Evolutionary conservation across 2,888 invertebrate species (phyloP).

Genomic region (Lysandra bellargus): DNA sequence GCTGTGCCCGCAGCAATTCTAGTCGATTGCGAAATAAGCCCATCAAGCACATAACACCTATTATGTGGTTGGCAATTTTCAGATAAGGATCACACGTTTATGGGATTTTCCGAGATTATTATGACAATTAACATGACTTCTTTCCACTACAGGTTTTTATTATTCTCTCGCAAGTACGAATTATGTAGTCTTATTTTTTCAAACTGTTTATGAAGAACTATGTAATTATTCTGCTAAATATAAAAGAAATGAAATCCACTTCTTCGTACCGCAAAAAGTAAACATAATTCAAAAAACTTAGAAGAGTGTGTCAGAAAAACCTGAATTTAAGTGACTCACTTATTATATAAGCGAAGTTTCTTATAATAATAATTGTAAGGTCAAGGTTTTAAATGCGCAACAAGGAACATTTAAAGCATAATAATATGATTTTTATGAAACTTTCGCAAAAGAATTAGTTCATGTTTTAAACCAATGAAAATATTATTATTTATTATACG

Average conservation of each 20-base stretch:
- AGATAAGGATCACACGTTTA: background rate
- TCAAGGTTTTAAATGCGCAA: slow-evolving; percentile 4
- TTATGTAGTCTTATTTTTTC: background rate
- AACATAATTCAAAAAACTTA: background rate
- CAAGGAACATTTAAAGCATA: background rate
- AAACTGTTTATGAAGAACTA: background rate
- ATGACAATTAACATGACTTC: background rate
- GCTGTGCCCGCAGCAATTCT: background rate
- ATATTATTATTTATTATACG: no score
- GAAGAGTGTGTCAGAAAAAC: background rate
- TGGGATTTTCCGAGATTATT: background rate
- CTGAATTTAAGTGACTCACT: background rate
- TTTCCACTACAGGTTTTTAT: background rate
- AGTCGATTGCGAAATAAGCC: background rate
- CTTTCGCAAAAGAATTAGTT: background rate
- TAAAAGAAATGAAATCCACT: no score
- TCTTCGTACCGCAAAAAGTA: background rate
- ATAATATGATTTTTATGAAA: background rate
- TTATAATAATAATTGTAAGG: background rate
- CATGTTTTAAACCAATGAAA: no score
- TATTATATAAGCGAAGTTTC: slow-evolving; percentile 10
- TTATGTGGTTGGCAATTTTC: background rate
- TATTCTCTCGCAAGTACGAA: background rate
- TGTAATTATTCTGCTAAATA: background rate
- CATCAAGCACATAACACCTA: background rate